These are phyloP conservation scores for Scomber scombrus DNA, from an alignment of 2,113 vertebrate species.

Conservation along the genomic window DNA sequence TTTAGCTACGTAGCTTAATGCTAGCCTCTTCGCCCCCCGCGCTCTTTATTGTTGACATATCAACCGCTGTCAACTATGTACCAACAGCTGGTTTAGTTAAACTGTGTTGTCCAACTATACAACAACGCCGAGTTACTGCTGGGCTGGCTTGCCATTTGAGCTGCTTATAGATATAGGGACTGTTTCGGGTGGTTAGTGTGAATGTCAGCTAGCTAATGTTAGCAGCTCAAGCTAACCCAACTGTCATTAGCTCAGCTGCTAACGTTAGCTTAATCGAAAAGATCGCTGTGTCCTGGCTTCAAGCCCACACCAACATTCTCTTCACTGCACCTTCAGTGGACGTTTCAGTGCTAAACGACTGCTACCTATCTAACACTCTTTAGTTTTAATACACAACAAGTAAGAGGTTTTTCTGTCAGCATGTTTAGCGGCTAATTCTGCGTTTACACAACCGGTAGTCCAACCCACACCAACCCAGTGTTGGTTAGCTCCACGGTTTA, in stretches of 20 bases:
- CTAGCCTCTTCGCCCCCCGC: conserved; percentile 33
- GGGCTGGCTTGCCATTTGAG: background rate
- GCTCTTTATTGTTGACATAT: conserved; percentile 65
- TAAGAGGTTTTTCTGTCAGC: background rate
- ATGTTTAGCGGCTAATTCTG: background rate
- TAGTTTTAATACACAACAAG: too few relatives aligned
- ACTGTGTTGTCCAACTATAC: too few relatives aligned
- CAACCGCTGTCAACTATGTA: background rate
- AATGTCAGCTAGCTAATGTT: conserved; percentile 53
- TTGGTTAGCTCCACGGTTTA: background rate
- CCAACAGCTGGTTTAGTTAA: background rate
- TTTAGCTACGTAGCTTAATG: conserved; percentile 28
- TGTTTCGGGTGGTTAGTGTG: background rate
- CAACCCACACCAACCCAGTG: background rate
- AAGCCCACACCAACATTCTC: background rate
- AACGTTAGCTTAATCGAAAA: background rate
- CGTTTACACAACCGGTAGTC: background rate
- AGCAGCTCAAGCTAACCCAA: conserved; percentile 51
- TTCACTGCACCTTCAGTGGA: too few relatives aligned
- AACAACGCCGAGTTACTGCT: background rate
- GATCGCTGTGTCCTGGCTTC: too few relatives aligned
- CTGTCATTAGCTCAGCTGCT: conserved; percentile 35
- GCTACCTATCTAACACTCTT: too few relatives aligned
- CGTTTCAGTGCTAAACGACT: background rate
- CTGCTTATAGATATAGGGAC: background rate